Conservation (phyloP, 2,113 vertebrate species). For the Eurystomus gularis region DNA sequence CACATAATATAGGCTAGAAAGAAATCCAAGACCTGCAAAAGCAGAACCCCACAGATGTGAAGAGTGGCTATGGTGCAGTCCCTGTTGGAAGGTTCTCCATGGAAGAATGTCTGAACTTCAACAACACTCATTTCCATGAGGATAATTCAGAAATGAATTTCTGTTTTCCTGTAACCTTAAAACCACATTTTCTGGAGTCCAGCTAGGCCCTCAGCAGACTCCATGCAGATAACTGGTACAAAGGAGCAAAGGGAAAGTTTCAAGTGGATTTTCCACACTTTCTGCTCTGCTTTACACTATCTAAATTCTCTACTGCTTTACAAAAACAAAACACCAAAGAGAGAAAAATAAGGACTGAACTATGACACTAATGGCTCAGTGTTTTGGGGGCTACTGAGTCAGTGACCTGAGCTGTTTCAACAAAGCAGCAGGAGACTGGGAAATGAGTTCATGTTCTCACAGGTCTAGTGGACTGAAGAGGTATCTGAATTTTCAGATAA, state of each 20-base stretch:
- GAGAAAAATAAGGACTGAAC: not conserved
- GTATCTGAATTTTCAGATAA: not conserved
- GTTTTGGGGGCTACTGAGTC: not conserved
- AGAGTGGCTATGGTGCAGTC: accelerated
- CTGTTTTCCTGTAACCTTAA: not conserved
- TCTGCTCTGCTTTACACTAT: not conserved
- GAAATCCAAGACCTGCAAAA: not conserved
- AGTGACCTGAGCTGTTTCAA: not conserved
- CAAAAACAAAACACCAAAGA: not conserved
- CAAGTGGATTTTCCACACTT: not conserved
- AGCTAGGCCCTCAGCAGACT: not conserved
- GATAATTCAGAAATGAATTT: not conserved
- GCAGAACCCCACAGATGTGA: not conserved
- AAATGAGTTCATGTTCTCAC: not conserved
- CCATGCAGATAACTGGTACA: not conserved
- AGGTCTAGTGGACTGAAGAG: not conserved
- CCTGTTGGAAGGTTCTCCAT: not conserved
- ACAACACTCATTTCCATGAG: not conserved
- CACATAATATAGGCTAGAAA: not conserved
- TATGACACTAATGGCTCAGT: not conserved
- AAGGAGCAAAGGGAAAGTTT: not conserved
- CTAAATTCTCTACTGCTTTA: not conserved
- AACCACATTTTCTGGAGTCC: not conserved
- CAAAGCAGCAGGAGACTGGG: not conserved
- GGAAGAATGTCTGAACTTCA: not conserved